Evolutionary conservation across 2,888 invertebrate species (phyloP), one percentile per base, ranked within the genome.

Genomic region (Eudasyphora cyanicolor): DNA sequence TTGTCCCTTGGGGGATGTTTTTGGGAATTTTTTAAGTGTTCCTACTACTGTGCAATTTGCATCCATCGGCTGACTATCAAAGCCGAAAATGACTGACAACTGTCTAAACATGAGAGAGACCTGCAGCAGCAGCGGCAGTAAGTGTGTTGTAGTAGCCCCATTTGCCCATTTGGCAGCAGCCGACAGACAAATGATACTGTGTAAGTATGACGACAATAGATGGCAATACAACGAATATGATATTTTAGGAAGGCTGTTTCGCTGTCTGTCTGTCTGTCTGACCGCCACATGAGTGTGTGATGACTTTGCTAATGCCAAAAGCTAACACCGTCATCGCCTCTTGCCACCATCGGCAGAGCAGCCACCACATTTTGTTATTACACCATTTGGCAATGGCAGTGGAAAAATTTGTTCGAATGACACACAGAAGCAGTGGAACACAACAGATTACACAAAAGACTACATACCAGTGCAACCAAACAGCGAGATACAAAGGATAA

Each of bases 341-440:
- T 12, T 29, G n/a, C 17, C 57, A 2, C 10, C 64, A 64, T 10
- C 60, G 17, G 3, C 38, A 38, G 35, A 14, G 38, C 14, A 14
- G 42, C 38, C 21, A 67, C 35, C 35, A 38, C 32, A 35, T 32
- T 12, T 54, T 29, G 19, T 67, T 67, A 27, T 35, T 71, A 57
- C 42, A 73, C 73, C 19, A 74, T 75, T 82, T 79, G 75, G 82
- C 70, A 82, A 57, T 82, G 82, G 45, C 82, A 82, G 70, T 79
- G 82, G 82, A 67, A 81, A 42, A 45, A 35, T 67, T 45, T n/a
- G 21, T 42, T 24, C n/a, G 67, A 21, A 42, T 32, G 29, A 38
- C 21, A 49, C 51, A 27, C 24, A 27, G 21, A 21, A n/a, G 14
- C 14, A 8, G 38, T 45, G 45, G n/a, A n/a, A n/a, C n/a, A n/a